These are phyloP conservation scores for Coecobrya sp. DNA, from an alignment of 2,888 invertebrate species.

Conservation along the genomic window DNA sequence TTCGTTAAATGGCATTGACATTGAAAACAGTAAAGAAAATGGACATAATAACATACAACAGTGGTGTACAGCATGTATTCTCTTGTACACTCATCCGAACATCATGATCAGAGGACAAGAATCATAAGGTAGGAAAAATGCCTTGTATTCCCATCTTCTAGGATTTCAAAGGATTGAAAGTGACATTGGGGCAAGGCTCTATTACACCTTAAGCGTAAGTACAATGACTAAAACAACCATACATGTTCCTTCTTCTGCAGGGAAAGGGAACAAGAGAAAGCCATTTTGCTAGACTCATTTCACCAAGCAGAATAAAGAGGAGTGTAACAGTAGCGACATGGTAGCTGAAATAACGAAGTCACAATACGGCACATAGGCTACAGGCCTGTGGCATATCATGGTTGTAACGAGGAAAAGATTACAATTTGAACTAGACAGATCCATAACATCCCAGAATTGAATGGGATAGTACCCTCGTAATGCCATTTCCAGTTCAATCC, in stretches of 20 bases:
- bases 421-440: conserved; percentile 5
- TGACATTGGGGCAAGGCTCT: conserved; percentile 10
- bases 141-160: not conserved
- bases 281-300: conserved; percentile 10
- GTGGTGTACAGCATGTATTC: not conserved
- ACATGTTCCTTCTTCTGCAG: not conserved
- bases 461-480: not conserved
- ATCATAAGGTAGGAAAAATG: not conserved
- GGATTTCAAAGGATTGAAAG: not conserved
- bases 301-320: not conserved
- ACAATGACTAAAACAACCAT: not conserved
- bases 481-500: conserved; percentile 17
- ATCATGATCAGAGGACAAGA: not conserved
- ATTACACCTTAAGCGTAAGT: conserved; percentile 17
- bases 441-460: conserved; percentile 1
- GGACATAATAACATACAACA: not conserved
- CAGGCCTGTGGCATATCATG: not conserved
- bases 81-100: not conserved
- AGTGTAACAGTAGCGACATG: not conserved
- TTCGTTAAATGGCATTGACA: conserved; percentile 28
- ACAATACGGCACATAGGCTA: not conserved
- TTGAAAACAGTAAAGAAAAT: not conserved
- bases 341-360: not conserved
- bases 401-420: conserved; percentile 38
- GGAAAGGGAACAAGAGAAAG: not conserved